Evolutionary conservation across 2,888 invertebrate species (phyloP), one percentile per base, ranked within the genome.

Genomic region (Oxytorus armatus): DNA sequence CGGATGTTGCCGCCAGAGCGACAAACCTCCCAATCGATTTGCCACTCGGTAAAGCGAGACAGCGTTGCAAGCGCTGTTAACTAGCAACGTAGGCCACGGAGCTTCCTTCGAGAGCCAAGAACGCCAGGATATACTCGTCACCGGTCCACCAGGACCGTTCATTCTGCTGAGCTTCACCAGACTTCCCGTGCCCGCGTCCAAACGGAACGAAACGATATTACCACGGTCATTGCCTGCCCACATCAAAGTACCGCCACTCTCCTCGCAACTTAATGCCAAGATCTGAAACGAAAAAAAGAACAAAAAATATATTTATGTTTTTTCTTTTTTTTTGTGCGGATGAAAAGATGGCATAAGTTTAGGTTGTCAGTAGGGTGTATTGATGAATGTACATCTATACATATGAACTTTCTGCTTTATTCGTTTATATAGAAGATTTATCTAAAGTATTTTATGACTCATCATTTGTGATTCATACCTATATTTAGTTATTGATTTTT

Each of bases 181-280:
- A 84, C 94, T 93, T 39, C 95, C 96, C 83, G 95, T 94, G 63
- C 94, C 93, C 65, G 95, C 92, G 88, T 96, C 96, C 90, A 96
- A 93, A 44, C 94, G 93, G 92, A 96, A 96, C 65, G 96, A 95
- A 83, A 94, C 93, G 82, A 96, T 95, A 83, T 94, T 92, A 16
- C 96, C 96, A 93, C 93, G 95, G 87, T 96, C 96, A 91, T 96
- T 96, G 61, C 96, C 96, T 47, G 96, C 95, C 97, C 97, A 97
- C 84, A 97, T 94, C 88, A 96, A 70, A 3, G 88, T 88, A 25
- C 91, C 94, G 84, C 95, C 93, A 87, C 95, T 95, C 21, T 96
- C 95, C 90, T 97, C 97, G 89, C 96, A 96, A 0, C 96, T 94
- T 85, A 97, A 92, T 7, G 96, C 94, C 85, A 95, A 92, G 42